Evolutionary conservation across 1,140 invertebrate species (phyloP).

Genomic region (Marisa cornuarietis): DNA sequence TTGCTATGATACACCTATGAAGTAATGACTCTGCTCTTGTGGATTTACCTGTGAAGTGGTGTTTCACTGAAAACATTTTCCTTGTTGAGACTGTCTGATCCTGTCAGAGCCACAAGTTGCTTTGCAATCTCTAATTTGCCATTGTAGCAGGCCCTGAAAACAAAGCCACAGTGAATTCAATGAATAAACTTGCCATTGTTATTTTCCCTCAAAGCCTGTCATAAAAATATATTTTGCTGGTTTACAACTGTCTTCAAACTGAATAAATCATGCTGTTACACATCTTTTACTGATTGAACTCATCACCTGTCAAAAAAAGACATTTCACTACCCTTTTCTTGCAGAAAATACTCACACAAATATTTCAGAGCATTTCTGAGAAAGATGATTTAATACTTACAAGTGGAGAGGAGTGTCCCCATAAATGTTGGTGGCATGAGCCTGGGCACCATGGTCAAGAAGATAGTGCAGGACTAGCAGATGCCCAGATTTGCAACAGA

Average conservation of each 20-base stretch:
- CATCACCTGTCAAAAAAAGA: not conserved
- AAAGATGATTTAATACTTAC: slow-evolving; percentile 40
- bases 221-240: not conserved
- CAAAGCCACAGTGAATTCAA: not conserved
- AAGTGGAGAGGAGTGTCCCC: slow-evolving; percentile 68
- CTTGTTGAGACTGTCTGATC: slow-evolving; percentile 59
- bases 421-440: slow-evolving; percentile 65
- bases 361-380: not conserved
- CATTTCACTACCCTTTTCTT: not conserved
- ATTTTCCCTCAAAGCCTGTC: not conserved
- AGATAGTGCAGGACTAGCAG: slow-evolving; percentile 63
- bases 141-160: slow-evolving; percentile 66
- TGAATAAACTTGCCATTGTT: not conserved
- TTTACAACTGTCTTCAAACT: not conserved
- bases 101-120: slow-evolving; percentile 61
- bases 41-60: slow-evolving; percentile 61
- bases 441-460: slow-evolving; percentile 59
- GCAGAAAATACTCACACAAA: not conserved
- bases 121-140: slow-evolving; percentile 67
- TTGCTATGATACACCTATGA: too few species aligned
- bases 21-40: not conserved
- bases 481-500: slow-evolving; percentile 68
- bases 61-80: slow-evolving; percentile 70
- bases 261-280: not conserved
- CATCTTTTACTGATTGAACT: not conserved